Conservation (phyloP, 2,888 invertebrate genomes). For the Nomada fucata region DNA sequence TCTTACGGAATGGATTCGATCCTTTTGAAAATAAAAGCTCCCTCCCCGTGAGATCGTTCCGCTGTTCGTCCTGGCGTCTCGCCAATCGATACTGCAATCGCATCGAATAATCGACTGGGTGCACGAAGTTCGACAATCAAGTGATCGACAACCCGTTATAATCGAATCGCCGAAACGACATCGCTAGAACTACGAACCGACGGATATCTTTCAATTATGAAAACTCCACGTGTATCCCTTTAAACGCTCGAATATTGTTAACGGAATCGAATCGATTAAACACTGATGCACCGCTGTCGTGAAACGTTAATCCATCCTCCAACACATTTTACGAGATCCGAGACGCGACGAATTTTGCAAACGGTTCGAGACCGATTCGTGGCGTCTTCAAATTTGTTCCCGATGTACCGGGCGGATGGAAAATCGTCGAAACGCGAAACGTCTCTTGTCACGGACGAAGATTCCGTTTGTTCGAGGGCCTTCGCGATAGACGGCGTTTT, state of each 20-base stretch:
- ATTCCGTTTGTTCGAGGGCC: neutral
- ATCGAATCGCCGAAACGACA: neutral
- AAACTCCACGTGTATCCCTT: neutral
- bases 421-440: neutral
- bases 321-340: neutral
- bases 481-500: slow-evolving; percentile 1
- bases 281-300: too few relatives aligned
- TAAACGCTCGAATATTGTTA: too few relatives aligned
- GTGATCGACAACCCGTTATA: neutral
- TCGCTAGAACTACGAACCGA: neutral
- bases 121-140: neutral
- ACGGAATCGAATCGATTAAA: too few relatives aligned
- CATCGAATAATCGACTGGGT: slow-evolving; percentile 25
- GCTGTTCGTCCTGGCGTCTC: neutral
- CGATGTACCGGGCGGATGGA: neutral
- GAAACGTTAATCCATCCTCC: neutral
- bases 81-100: slow-evolving; percentile 10
- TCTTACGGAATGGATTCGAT: slow-evolving; percentile 49
- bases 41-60: neutral
- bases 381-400: neutral
- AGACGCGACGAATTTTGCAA: neutral
- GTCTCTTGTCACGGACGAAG: slow-evolving; percentile 12
- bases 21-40: slow-evolving; percentile 60
- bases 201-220: neutral
- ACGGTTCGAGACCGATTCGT: neutral